Evolutionary conservation across 1,140 invertebrate genomes (phyloP).

Genomic region (Drosophila littoralis): DNA sequence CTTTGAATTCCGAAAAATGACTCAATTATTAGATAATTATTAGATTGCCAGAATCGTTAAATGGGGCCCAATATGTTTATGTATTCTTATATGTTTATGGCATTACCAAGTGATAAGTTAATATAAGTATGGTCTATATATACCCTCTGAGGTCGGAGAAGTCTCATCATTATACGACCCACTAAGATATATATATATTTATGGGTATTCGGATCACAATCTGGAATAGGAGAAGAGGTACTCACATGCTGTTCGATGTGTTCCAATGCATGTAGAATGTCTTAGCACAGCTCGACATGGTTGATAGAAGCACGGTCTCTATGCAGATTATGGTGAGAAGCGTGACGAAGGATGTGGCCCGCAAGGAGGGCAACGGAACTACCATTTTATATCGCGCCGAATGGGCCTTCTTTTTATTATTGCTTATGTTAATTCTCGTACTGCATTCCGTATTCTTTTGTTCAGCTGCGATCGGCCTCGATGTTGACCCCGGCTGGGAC

Average conservation of each 20-base stretch:
- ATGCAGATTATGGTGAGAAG: slow-evolving; percentile 90
- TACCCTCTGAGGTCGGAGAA: no score
- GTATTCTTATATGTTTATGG: no score
- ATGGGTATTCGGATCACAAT: no score
- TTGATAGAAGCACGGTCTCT: slow-evolving; percentile 90
- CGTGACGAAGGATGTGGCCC: slow-evolving; percentile 87
- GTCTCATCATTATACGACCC: no score
- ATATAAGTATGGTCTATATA: no score
- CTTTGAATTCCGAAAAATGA: no score
- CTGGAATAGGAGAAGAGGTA: slow-evolving; percentile 42
- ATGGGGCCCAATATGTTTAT: no score
- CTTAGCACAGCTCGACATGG: slow-evolving; percentile 91
- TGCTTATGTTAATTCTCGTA: neutral
- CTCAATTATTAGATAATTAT: no score
- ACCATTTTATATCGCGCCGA: slow-evolving; percentile 50
- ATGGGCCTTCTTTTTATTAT: slow-evolving; percentile 4
- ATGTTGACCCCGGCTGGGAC: neutral
- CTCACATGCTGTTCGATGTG: slow-evolving; percentile 92
- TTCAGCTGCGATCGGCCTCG: neutral
- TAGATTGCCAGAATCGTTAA: no score
- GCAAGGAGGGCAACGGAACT: slow-evolving; percentile 78
- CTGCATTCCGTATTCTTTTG: slow-evolving; percentile 1
- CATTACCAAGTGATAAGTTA: no score
- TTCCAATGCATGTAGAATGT: slow-evolving; percentile 94
- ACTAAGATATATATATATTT: neutral